Conservation (phyloP, 1,140 invertebrate species). For the Leptinotarsa texana region DNA sequence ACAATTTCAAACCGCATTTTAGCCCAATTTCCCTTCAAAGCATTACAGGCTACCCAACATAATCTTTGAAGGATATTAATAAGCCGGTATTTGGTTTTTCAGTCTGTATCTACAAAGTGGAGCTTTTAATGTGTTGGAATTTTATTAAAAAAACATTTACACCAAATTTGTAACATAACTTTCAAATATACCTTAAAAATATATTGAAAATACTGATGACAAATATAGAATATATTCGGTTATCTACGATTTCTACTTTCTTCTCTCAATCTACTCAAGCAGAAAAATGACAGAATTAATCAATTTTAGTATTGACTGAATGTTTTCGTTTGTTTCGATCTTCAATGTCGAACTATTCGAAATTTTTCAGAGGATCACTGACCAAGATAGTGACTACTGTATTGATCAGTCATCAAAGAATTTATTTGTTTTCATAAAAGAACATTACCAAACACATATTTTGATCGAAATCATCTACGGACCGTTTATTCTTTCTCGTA, state of each 20-base stretch:
- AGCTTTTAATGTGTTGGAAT: not conserved
- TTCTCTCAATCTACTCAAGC: constrained; percentile 24
- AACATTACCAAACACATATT: no score
- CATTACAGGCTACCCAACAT: not conserved
- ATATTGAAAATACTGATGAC: not conserved
- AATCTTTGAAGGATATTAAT: not conserved
- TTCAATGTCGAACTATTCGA: not conserved
- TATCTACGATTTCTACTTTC: constrained; percentile 14
- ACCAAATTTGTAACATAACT: not conserved
- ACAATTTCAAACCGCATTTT: no score
- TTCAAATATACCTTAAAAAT: not conserved
- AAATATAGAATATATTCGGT: not conserved
- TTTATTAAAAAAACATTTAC: not conserved
- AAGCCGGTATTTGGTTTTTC: not conserved
- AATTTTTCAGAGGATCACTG: not conserved
- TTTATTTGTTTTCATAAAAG: not conserved
- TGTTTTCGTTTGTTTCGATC: not conserved
- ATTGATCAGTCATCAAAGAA: not conserved
- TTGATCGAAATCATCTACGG: no score
- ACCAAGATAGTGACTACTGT: not conserved
- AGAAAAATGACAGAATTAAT: not conserved
- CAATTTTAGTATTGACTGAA: not conserved
- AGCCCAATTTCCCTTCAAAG: no score
- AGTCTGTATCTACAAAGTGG: not conserved
- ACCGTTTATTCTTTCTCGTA: no score